Conservation (phyloP, 2,797 vertebrate genomes). For the Clarias pachynema region DNA sequence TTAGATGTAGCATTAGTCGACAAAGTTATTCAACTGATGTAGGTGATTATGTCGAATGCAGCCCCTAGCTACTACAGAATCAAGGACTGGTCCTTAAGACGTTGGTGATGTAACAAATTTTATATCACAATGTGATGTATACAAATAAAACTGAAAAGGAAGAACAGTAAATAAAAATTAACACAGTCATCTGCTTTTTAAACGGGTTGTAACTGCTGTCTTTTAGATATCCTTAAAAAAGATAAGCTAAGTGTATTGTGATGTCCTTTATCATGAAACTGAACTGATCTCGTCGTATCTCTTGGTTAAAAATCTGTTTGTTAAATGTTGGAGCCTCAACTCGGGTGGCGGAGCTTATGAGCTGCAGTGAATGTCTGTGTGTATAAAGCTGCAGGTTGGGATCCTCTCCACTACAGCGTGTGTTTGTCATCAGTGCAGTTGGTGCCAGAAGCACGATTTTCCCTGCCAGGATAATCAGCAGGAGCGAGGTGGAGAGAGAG, state of each 20-base stretch:
- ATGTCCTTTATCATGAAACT: not conserved
- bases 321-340: not conserved
- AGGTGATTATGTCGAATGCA: not conserved
- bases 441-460: slow-evolving; percentile 14
- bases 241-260: not conserved
- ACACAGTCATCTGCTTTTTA: not conserved
- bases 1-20: not conserved
- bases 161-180: not conserved
- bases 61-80: not conserved
- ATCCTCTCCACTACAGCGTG: not conserved
- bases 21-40: not conserved
- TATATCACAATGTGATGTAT: not conserved
- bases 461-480: slow-evolving; percentile 20
- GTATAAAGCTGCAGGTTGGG: not conserved
- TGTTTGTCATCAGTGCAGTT: not conserved
- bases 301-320: not conserved
- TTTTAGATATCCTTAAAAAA: not conserved
- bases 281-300: not conserved
- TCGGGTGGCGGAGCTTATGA: not conserved
- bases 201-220: not conserved
- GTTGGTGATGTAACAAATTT: not conserved
- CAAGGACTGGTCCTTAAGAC: not conserved
- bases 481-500: not conserved
- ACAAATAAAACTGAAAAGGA: no score
- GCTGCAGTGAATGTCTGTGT: not conserved